These are phyloP conservation scores for Pterocles burchelli DNA, from an alignment of 2,113 vertebrate species.

Conservation along the genomic window DNA sequence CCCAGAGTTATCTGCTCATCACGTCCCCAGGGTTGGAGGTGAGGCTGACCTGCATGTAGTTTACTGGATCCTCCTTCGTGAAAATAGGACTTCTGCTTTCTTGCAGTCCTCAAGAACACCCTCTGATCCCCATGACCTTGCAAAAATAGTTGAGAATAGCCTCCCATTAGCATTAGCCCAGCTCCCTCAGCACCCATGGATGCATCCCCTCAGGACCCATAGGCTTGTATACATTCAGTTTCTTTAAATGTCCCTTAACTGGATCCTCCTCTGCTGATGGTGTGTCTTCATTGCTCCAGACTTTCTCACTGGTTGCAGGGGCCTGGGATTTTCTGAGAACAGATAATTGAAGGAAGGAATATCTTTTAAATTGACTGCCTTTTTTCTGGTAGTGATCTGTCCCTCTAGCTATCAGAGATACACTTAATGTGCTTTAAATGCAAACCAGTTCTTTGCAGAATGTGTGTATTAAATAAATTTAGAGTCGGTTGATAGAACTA, in stretches of 20 bases:
- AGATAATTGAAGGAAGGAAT: background rate
- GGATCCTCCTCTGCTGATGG: background rate
- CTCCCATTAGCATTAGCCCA: background rate
- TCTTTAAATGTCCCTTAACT: background rate
- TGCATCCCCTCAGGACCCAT: too few relatives aligned
- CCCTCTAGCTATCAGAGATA: background rate
- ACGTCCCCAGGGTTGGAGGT: background rate
- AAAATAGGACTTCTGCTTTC: background rate
- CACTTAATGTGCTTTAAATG: background rate
- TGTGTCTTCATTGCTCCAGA: background rate
- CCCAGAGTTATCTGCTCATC: background rate
- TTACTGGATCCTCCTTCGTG: background rate
- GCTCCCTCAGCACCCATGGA: background rate
- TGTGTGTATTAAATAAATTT: background rate
- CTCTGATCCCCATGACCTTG: background rate
- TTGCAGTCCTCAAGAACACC: background rate
- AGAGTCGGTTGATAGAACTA: background rate
- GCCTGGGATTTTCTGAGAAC: background rate
- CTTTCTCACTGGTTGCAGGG: background rate
- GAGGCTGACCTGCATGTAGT: background rate
- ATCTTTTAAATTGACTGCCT: background rate
- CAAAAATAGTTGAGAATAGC: background rate
- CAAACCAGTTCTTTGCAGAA: background rate
- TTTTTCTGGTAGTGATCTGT: background rate
- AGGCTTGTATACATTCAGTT: background rate